These are phyloP conservation scores for Alca torda DNA, from an alignment of 2,797 vertebrate species.

Conservation along the genomic window DNA sequence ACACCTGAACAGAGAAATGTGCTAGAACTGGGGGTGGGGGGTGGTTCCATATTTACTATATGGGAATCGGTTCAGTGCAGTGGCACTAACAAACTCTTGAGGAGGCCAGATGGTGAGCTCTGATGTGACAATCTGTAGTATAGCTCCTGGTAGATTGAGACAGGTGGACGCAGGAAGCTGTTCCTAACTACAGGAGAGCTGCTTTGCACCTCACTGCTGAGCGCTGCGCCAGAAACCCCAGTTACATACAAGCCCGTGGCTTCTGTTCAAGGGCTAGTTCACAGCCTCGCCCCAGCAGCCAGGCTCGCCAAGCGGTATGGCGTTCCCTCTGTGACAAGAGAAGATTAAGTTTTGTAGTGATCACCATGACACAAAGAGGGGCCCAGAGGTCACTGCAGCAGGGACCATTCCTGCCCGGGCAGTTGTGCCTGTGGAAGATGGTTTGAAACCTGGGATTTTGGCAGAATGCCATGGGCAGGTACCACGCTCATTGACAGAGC, in stretches of 20 bases:
- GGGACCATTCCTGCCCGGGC: background rate
- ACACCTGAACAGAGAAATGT: background rate
- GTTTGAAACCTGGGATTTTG: background rate
- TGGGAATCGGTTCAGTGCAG: background rate
- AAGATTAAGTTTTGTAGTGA: background rate
- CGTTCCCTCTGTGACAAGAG: background rate
- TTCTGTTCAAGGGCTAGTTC: background rate
- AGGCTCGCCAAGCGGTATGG: background rate
- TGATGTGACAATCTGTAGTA: background rate
- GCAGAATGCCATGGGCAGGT: background rate
- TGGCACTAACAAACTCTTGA: background rate
- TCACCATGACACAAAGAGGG: background rate
- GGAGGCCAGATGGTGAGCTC: background rate
- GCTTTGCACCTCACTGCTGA: background rate
- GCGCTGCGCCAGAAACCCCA: background rate
- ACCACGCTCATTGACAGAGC: background rate
- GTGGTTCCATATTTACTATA: background rate
- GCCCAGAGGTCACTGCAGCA: background rate
- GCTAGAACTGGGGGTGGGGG: too few relatives aligned
- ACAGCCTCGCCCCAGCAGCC: background rate
- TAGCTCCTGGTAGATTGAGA: background rate
- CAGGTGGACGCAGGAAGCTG: background rate
- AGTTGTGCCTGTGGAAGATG: background rate
- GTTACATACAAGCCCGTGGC: background rate
- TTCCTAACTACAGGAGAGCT: background rate